Conservation (phyloP, 2,888 invertebrate genomes). For the Geophilus truncorum region DNA sequence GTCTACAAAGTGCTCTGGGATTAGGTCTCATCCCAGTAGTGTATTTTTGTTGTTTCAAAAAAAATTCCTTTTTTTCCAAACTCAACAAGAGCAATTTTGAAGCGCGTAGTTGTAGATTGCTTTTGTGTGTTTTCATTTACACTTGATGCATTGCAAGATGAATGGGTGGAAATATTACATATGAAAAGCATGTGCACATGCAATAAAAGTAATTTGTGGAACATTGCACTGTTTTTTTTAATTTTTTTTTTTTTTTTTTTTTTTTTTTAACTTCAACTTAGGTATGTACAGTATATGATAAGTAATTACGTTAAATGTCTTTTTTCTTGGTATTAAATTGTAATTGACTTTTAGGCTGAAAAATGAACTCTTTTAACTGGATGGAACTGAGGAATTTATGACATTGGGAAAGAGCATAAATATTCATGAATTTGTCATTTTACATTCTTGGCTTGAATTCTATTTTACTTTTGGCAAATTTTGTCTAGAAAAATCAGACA, state of each 20-base stretch:
- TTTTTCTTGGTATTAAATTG: too few species aligned
- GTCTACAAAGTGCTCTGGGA: constrained; percentile 18
- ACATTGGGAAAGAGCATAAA: too few species aligned
- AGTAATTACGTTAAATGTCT: too few species aligned
- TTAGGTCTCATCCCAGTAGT: not conserved
- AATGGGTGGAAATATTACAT: not conserved
- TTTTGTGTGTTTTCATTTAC: constrained; percentile 16
- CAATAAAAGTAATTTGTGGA: not conserved
- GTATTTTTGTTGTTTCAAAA: not conserved
- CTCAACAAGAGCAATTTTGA: constrained; percentile 14
- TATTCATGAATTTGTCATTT: too few species aligned
- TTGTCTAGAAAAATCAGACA: too few species aligned
- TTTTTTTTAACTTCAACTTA: too few species aligned
- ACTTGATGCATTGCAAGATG: not conserved
- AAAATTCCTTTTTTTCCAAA: not conserved
- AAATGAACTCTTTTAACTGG: too few species aligned
- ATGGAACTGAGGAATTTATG: too few species aligned
- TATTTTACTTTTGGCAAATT: too few species aligned
- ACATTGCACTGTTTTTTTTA: not conserved
- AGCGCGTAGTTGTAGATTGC: not conserved
- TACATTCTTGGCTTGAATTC: too few species aligned
- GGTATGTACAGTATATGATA: too few species aligned
- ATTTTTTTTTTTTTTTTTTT: not conserved
- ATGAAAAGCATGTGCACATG: not conserved
- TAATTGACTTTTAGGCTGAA: too few species aligned